Base-by-base conservation (phyloP, 2,797 vertebrate genomes). In the Periophthalmus magnuspinnatus region DNA sequence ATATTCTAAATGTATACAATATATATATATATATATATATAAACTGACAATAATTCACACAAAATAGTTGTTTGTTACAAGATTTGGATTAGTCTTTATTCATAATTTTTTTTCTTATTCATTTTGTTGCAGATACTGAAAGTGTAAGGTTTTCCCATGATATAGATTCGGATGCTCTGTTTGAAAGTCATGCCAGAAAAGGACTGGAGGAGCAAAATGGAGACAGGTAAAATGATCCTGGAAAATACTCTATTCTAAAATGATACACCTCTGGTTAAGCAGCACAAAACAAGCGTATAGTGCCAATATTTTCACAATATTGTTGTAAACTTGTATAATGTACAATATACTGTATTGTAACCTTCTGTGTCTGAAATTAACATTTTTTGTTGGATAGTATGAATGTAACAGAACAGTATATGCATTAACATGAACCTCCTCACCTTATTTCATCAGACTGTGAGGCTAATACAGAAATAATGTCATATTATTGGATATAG, bases 211-310 rank as follows among this genome's bases (percentile, higher is more conserved):
- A 85, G 59, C 82, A 68, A 66, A 94, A 93, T 47, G 86, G 85
- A n/a, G 84, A 77, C 65, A 94, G 95, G 96, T 97, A 79, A 83
- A 47, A 10, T 6, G 57, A 66, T 14, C 71, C 63, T n/a, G 11
- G 13, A 5, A 38, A 55, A 32, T 41, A 33, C 6, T 33, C 21
- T 13, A 1, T 9, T 52, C 50, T 52, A n/a, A 52, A 21, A 52
- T 21, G 6, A n/a, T n/a, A 52, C 2, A 52, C 50, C 50, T 21
- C 50, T 21, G 13, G n/a, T 52, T 52, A 21, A 11, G 3, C 3
- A 54, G 8, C 50, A 54, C 50, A 21, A 54, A 55, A 22, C 52
- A 55, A 11, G 11, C 10, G 11, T 22, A 13, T 55, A 55, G 21
- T 54, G 21, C 52, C 3, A 54, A 24, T 11, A 5, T 9, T 55